phyloP scores from a whole-genome alignment of 2,797 vertebrate genomes.

The Aphelocoma californica region DNA sequence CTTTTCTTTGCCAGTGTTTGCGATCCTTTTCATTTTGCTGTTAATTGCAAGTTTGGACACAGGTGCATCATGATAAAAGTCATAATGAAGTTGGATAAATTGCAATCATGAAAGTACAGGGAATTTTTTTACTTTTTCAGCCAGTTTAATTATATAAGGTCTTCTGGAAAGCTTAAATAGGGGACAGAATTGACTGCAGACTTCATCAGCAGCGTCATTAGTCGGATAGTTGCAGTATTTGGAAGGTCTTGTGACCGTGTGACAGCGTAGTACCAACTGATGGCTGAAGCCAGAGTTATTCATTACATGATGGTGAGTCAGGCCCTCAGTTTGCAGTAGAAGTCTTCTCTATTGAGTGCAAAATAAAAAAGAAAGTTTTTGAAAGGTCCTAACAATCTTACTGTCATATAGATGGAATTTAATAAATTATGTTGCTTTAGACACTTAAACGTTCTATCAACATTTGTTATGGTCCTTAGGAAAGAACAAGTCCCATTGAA shows the following conservation, averaged over 20 bases:
- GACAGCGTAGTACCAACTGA: neutral
- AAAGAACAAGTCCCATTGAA: neutral
- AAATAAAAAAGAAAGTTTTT: neutral
- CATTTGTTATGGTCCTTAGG: neutral
- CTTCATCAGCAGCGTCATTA: neutral
- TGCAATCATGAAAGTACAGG: neutral
- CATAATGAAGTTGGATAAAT: neutral
- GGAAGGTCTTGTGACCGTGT: neutral
- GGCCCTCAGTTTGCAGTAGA: neutral
- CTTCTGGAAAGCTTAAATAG: neutral
- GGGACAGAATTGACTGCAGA: neutral
- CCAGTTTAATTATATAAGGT: neutral
- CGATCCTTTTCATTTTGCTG: neutral
- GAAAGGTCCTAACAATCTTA: neutral
- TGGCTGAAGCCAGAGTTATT: neutral
- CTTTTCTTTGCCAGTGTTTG: neutral
- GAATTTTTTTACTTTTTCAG: neutral
- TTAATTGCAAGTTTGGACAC: neutral
- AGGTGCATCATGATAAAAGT: neutral
- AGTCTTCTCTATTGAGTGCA: neutral
- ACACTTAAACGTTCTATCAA: neutral
- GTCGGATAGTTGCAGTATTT: neutral
- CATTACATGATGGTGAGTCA: neutral
- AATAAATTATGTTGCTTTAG: neutral
- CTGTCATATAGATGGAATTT: neutral